Conservation (phyloP, 2,113 vertebrate species). For the Anhinga anhinga region DNA sequence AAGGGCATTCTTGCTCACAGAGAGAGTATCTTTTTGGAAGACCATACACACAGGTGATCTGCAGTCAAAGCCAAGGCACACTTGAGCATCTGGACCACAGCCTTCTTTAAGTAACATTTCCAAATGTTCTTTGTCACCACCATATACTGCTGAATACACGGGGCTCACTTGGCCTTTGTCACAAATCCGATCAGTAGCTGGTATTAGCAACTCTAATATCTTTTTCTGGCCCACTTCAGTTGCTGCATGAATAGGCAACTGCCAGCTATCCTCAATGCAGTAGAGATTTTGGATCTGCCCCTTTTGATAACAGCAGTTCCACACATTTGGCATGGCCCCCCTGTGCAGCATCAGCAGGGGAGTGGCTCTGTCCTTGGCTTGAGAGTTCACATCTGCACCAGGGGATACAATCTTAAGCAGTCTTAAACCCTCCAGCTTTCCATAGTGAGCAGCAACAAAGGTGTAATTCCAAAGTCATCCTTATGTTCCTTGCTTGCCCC, state of each 20-base stretch:
- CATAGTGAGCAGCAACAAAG: slow-evolving; percentile 93
- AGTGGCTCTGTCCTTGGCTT: slow-evolving; percentile 87
- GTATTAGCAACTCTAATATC: slow-evolving; percentile 80
- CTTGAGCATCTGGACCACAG: slow-evolving; percentile 88
- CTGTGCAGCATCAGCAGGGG: slow-evolving; percentile 91
- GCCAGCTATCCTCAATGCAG: slow-evolving; percentile 86
- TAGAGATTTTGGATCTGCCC: slow-evolving; percentile 85
- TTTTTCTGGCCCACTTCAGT: slow-evolving; percentile 84
- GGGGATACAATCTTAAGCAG: slow-evolving; percentile 73
- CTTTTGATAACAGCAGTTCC: slow-evolving; percentile 78
- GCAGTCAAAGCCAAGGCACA: slow-evolving; percentile 73
- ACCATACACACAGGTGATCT: slow-evolving; percentile 81
- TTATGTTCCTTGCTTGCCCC: slow-evolving; percentile 79
- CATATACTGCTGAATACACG: slow-evolving; percentile 84
- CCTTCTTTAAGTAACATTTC: slow-evolving; percentile 78
- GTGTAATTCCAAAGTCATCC: slow-evolving; percentile 90
- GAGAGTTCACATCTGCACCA: slow-evolving; percentile 85
- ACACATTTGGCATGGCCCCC: slow-evolving; percentile 84
- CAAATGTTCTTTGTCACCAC: slow-evolving; percentile 70
- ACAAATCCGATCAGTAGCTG: slow-evolving; percentile 72
- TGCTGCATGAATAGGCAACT: slow-evolving; percentile 91
- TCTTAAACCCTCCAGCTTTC: slow-evolving; percentile 79
- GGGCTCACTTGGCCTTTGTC: slow-evolving; percentile 88
- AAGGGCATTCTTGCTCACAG: background rate
- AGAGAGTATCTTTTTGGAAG: slow-evolving; percentile 70